Conservation (phyloP, 2,888 invertebrate genomes). For the Netelia melanura region DNA sequence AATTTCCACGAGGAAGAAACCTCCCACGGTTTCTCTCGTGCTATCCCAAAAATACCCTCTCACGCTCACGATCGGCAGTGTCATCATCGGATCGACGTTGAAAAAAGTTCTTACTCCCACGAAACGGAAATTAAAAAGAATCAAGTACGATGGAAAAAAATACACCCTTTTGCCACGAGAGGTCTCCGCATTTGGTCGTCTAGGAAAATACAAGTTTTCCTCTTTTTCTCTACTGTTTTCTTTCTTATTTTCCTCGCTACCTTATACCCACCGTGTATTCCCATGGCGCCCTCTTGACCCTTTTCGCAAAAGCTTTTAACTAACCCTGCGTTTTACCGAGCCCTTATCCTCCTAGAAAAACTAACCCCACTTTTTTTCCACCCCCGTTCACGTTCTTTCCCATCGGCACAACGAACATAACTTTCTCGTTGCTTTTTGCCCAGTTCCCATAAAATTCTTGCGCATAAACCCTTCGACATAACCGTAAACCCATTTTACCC, state of each 20-base stretch:
- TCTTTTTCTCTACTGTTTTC: not conserved
- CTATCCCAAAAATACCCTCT: too few species aligned
- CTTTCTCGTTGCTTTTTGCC: slow-evolving; percentile 12
- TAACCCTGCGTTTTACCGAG: slow-evolving; percentile 31
- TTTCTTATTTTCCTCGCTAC: not conserved
- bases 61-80: too few species aligned
- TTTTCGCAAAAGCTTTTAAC: slow-evolving; percentile 27
- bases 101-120: not conserved
- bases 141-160: not conserved
- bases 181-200: not conserved
- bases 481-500: slow-evolving; percentile 18
- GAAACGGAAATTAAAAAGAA: slow-evolving; percentile 2
- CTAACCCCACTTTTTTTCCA: not conserved
- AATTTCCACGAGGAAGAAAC: slow-evolving; percentile 13
- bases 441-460: slow-evolving; percentile 33
- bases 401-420: slow-evolving; percentile 36
- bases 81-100: not conserved
- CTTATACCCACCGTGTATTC: not conserved
- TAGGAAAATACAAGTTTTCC: slow-evolving; percentile 19
- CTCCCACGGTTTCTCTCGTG: not conserved
- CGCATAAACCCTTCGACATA: not conserved
- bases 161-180: not conserved
- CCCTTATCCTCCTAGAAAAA: slow-evolving; percentile 4
- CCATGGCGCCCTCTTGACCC: not conserved
- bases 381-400: not conserved